These are phyloP conservation scores for Simalia tracyae DNA, from an alignment of 2,797 vertebrate genomes.

Conservation along the genomic window DNA sequence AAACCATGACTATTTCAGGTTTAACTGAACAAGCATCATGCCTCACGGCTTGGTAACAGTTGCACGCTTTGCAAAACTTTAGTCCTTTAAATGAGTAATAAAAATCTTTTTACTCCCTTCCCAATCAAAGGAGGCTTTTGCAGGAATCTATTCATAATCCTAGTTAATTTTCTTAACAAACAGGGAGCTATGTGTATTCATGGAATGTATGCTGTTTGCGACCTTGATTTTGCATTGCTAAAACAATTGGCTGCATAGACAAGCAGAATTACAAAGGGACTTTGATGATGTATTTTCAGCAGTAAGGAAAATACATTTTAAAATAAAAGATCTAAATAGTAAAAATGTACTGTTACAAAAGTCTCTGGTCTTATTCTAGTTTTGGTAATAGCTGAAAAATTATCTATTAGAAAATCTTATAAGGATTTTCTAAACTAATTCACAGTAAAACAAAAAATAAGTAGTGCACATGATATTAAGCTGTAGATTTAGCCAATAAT, in stretches of 20 bases:
- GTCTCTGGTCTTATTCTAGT: neutral
- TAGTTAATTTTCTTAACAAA: constrained; percentile 32
- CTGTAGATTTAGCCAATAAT: constrained; percentile 40
- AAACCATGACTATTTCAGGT: constrained; percentile 73
- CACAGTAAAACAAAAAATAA: constrained; percentile 27
- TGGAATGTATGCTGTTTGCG: constrained; percentile 42
- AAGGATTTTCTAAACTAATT: constrained; percentile 22
- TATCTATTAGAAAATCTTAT: constrained; percentile 16
- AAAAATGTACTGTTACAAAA: constrained; percentile 25
- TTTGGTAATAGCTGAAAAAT: constrained; percentile 27
- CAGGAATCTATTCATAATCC: constrained; percentile 16
- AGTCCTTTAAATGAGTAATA: constrained; percentile 31
- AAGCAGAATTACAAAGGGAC: neutral
- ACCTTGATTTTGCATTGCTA: constrained; percentile 41
- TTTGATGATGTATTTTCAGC: constrained; percentile 7
- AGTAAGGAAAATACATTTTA: constrained; percentile 9
- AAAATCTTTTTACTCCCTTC: constrained; percentile 28
- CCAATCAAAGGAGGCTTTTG: constrained; percentile 35
- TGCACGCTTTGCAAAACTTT: constrained; percentile 55
- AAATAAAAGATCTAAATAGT: constrained; percentile 5
- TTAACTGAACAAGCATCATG: constrained; percentile 68
- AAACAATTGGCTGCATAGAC: neutral
- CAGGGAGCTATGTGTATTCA: neutral
- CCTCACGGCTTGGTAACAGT: constrained; percentile 65
- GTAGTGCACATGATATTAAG: neutral